Evolutionary conservation across 2,888 invertebrate genomes (phyloP), one percentile per base, ranked within the genome.

Genomic region (Cancer borealis): DNA sequence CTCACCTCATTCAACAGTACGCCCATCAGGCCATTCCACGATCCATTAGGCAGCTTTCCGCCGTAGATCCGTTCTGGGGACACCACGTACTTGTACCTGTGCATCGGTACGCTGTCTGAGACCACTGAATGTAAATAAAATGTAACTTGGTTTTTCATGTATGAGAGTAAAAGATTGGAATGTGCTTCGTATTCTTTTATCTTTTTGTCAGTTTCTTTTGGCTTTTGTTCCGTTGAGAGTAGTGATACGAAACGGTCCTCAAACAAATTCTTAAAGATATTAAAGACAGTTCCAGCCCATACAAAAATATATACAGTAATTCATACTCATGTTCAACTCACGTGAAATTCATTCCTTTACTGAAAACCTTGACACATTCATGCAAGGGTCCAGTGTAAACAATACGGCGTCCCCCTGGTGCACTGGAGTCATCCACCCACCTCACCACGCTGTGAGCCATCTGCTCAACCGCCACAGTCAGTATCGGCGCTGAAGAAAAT

Each of bases 21-120:
- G n/a, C 92, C 92, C 46, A 92, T 47, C 92, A 92, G 39, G 79
- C 92, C 92, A 0, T 47, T 47, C 92, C 92, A 92, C 21, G 92
- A 84, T 21, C 92, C 92, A 17, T 92, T 84, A 1, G 79, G 46
- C 45, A 92, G 12, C 47, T 10, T 21, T 4, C 39, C 26, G 26
- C 92, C 92, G 73, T 47, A 92, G 10, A 45, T 21, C 14, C 92
- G n/a, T 14, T 92, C 92, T 17, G 79, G 79, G 26, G 92, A 79
- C n/a, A 47, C 1, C 45, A 49, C 84, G 8, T 79, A 92, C 14
- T 73, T 26, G 79, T 92, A 92, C 46, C 92, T 92, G 79, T 4
- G n/a, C 8, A 47, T 0, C 10, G 30, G 73, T 2, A 73, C 26
- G 26, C 6, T 1, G 26, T 26, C 21, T 21, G 60, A 73, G 17